Base-by-base conservation (phyloP, 2,113 vertebrate genomes). In the Eretmodus cyanostictus region DNA sequence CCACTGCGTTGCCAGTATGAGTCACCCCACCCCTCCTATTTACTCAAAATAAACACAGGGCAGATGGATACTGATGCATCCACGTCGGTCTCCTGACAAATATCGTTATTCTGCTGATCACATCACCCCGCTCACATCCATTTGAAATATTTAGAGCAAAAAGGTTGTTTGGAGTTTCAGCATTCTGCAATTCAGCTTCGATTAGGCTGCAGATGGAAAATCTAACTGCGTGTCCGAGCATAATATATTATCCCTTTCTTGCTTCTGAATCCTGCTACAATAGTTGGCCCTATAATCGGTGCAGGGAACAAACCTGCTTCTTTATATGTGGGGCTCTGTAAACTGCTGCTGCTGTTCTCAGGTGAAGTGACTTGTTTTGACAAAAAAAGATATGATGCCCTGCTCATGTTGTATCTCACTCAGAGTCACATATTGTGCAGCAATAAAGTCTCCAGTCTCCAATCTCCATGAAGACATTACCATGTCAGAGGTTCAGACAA, bases 111-210 rank as follows among this genome's bases (percentile, higher is more conserved):
- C 42, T 92, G 90, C 84, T 3, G 68, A 82, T 92, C 91, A 92
- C 66, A 83, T 89, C 27, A 14, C 22, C 24, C 57, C 2, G 76
- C 90, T 86, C 80, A 10, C 81, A 82, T 86, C 83, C 85, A 87
- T 91, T 92, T 94, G 66, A 93, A 94, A 95, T 94, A 95, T 95
- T 92, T 88, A 90, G 71, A 87, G 82, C 79, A 79, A 91, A 94
- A 88, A 87, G 88, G 84, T 85, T 89, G 86, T 90, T 91, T 83
- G 47, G 91, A 89, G 86, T 89, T 84, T 81, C 59, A 85, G 71
- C 47, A 27, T 86, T 91, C 84, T 85, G 73, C 86, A 87, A 93
- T 92, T 93, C 76, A 84, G 73, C 90, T 91, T 85, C 89, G 83
- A 95, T 94, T 92, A 91, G 85, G 54, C 71, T 27, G 63, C 80